phyloP scores from a whole-genome alignment of 1,140 invertebrate genomes.

The Lepidotrigona ventralis region DNA sequence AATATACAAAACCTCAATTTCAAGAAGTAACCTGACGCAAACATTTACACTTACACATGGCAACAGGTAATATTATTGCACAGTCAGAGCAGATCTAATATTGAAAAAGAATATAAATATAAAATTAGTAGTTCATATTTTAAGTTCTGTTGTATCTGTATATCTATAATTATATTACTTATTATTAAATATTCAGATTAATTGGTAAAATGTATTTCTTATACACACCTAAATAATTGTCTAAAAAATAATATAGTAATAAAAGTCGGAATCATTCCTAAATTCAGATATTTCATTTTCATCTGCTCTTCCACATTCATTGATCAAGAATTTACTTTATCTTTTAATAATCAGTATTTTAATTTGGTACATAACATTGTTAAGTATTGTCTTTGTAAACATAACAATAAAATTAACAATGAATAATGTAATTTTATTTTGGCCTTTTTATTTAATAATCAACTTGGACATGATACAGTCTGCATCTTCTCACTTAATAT shows the following conservation, averaged over 20 bases:
- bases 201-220: constrained; percentile 77
- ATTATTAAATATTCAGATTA: constrained; percentile 75
- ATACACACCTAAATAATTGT: constrained; percentile 75
- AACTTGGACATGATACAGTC: constrained; percentile 64
- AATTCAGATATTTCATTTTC: constrained; percentile 28
- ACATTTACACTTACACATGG: constrained; percentile 71
- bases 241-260: constrained; percentile 69
- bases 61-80: constrained; percentile 64
- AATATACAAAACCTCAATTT: constrained; percentile 64
- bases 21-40: constrained; percentile 63
- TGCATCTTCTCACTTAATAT: constrained; percentile 76
- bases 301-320: constrained; percentile 40
- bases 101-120: constrained; percentile 56
- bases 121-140: constrained; percentile 69
- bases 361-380: constrained; percentile 41
- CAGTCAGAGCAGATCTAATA: constrained; percentile 48
- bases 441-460: constrained; percentile 61
- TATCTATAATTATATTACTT: constrained; percentile 77
- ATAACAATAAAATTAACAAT: constrained; percentile 38
- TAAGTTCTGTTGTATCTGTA: constrained; percentile 79
- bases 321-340: constrained; percentile 34
- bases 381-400: constrained; percentile 45
- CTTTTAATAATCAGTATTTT: constrained; percentile 51
- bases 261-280: constrained; percentile 60
- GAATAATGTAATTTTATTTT: constrained; percentile 33